Evolutionary conservation across 2,888 invertebrate species (phyloP), one percentile per base, ranked within the genome.

Genomic region (Apeira syringaria): DNA sequence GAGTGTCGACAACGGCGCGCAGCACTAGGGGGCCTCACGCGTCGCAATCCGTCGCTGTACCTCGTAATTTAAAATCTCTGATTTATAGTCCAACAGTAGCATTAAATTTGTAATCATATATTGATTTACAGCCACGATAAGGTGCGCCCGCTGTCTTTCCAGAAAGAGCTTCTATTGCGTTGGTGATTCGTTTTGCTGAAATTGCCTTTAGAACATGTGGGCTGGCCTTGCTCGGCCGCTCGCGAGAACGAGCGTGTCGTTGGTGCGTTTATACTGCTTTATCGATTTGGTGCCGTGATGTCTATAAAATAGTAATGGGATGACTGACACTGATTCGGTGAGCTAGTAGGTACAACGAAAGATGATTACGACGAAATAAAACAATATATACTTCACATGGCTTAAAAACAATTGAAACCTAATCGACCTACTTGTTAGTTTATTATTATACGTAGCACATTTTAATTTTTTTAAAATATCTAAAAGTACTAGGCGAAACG

Each of bases 81-180:
- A 89, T 89, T 89, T 89, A 89, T 85, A 80, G 80, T 72, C 72
- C 83, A 87, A 88, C 88, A 81, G 88, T 89, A 88, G 88, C 88
- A 88, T 88, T 88, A 89, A 88, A 89, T 88, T 88, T 89, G 88
- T 89, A 88, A 88, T 89, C 87, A 87, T 86, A 87, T 88, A 88
- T 88, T 88, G 88, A 89, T 89, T 89, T 89, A 89, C 85, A 81
- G 76, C 76, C 48, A 56, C 83, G 88, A 88, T 88, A 88, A 85
- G 83, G 80, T 67, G 76, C 77, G 70, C 80, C 77, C 66, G 80
- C 76, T 73, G 81, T 71, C 77, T 87, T 86, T 87, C 69, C 59
- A 67, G 88, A 87, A 88, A 54, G 62, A 55, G 65, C 64, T 30
- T 74, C 81, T 80, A 80, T 74, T 72, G 75, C 20, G 2, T 63